Conservation (phyloP, 2,113 vertebrate species). For the Deroptyus accipitrinus region DNA sequence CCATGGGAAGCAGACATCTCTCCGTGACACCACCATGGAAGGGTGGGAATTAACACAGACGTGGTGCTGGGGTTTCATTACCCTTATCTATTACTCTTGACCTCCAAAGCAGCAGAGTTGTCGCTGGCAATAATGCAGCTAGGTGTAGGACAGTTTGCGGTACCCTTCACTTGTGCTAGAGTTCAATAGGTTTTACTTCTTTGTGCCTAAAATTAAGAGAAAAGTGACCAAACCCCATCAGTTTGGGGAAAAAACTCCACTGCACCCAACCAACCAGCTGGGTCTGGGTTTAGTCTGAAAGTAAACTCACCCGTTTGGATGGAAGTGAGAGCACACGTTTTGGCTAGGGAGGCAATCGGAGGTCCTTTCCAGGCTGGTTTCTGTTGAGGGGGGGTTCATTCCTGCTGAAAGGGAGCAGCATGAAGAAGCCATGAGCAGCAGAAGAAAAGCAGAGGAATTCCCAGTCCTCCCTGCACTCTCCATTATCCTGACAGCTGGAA, state of each 20-base stretch:
- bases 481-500: background rate
- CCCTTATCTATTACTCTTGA: background rate
- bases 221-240: background rate
- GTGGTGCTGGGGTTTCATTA: background rate
- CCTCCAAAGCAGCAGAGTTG: background rate
- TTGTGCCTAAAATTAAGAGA: background rate
- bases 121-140: background rate
- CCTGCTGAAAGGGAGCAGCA: background rate
- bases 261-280: background rate
- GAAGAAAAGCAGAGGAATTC: background rate
- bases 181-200: background rate
- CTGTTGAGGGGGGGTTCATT: accelerated
- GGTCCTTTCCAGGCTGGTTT: background rate
- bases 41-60: background rate
- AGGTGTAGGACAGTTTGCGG: background rate
- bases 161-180: background rate
- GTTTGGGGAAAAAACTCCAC: background rate
- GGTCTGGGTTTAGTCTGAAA: background rate
- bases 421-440: accelerated
- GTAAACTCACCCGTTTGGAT: background rate
- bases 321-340: background rate
- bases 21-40: accelerated
- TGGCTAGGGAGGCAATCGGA: background rate
- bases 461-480: background rate
- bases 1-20: background rate